Evolutionary conservation across 2,797 vertebrate species (phyloP).

Genomic region (Acestrorhynchus altus): DNA sequence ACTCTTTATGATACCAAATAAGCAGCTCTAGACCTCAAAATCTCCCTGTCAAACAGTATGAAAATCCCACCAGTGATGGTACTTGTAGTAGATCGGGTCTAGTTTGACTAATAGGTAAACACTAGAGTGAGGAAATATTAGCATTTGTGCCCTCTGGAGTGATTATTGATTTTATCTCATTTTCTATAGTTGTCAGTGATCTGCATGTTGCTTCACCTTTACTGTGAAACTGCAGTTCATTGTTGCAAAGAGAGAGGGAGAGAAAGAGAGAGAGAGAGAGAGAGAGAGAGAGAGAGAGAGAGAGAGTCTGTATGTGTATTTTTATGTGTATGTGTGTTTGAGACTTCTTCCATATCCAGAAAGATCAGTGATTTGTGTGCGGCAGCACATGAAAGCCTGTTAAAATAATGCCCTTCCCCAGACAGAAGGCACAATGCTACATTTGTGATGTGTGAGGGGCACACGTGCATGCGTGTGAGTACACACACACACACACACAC

Average conservation of each 20-base stretch:
- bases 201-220: background rate
- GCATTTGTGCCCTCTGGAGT: background rate
- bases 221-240: background rate
- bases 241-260: conserved; percentile 10
- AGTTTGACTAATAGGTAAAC: conserved; percentile 25
- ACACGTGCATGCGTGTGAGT: conserved; percentile 31
- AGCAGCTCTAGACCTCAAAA: conserved; percentile 19
- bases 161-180: background rate
- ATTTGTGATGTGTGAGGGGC: conserved; percentile 64
- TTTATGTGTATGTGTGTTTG: conserved; percentile 35
- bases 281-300: conserved; percentile 29
- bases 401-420: conserved; percentile 77
- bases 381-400: conserved; percentile 74
- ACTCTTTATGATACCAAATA: background rate
- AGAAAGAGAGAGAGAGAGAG: conserved; percentile 31
- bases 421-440: conserved; percentile 59
- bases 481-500: conserved; percentile 57
- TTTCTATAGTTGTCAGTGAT: background rate
- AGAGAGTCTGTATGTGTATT: conserved; percentile 32
- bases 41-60: conserved; percentile 5
- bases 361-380: conserved; percentile 74
- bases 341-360: conserved; percentile 59
- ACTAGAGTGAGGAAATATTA: conserved; percentile 1
- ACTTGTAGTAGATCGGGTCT: conserved; percentile 22
- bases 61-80: conserved; percentile 22